Evolutionary conservation across 1,140 invertebrate genomes (phyloP).

Genomic region (Drosophila kikkawai): DNA sequence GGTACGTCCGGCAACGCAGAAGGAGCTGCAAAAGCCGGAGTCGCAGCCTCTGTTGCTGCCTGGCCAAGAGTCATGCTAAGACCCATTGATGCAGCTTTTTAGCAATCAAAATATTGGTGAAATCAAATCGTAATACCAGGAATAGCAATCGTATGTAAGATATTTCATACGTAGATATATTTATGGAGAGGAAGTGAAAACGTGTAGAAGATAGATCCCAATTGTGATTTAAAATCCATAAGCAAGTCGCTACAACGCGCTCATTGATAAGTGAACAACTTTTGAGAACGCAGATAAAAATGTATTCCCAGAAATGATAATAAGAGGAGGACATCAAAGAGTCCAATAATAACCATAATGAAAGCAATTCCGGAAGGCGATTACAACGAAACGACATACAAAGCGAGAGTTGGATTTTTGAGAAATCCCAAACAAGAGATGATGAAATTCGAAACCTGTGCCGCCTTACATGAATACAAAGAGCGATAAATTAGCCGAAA

Average conservation of each 20-base stretch:
- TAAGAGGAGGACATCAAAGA: constrained; percentile 24
- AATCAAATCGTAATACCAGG: not conserved
- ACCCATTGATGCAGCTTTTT: constrained; percentile 18
- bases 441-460: constrained; percentile 29
- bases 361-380: constrained; percentile 11
- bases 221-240: constrained; percentile 14
- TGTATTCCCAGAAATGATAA: constrained; percentile 43
- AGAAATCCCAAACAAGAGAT: constrained; percentile 15
- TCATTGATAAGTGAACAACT: constrained; percentile 20
- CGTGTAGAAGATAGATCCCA: constrained; percentile 10
- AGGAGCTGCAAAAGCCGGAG: constrained; percentile 67
- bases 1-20: constrained; percentile 64
- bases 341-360: constrained; percentile 13
- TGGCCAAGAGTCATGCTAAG: constrained; percentile 38
- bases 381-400: constrained; percentile 32
- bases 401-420: constrained; percentile 8
- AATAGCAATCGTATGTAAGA: not conserved
- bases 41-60: constrained; percentile 67
- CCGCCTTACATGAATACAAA: constrained; percentile 29
- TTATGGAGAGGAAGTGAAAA: constrained; percentile 21
- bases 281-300: constrained; percentile 22
- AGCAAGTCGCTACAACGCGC: constrained; percentile 7
- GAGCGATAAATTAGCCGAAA: constrained; percentile 35
- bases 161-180: not conserved
- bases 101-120: not conserved